A percentile compares a stretch with the other conserved stretches of the same genome.
These are phyloP conservation scores for Pollenia griseotomentosa DNA, from an alignment of 2,888 invertebrate genomes.

Conservation along the genomic window DNA sequence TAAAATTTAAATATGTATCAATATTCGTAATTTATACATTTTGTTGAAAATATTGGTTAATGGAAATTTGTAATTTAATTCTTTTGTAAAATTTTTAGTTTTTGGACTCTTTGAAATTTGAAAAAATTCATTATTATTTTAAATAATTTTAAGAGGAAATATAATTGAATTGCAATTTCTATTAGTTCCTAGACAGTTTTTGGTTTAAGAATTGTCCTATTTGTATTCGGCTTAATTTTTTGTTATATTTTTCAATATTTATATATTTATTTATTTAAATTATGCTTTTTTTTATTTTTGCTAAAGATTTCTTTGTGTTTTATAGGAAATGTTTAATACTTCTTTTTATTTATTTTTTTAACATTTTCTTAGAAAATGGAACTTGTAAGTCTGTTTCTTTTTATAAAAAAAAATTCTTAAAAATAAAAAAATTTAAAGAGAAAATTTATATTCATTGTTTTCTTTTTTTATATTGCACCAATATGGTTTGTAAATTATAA, in stretches of 20 bases:
- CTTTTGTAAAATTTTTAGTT: background rate
- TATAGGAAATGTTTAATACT: background rate
- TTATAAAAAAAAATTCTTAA: constrained; percentile 18
- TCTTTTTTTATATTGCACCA: constrained; percentile 6
- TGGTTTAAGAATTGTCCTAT: background rate
- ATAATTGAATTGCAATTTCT: background rate
- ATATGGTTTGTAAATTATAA: constrained; percentile 26
- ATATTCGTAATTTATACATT: background rate
- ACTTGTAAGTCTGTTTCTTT: background rate
- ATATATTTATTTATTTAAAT: background rate
- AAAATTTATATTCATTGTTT: background rate
- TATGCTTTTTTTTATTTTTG: constrained; percentile 11
- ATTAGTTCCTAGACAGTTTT: background rate
- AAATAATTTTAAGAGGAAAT: background rate
- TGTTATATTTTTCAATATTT: background rate
- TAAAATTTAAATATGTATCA: too few relatives aligned
- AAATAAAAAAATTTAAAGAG: constrained; percentile 11
- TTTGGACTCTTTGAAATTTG: background rate
- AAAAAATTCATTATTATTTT: background rate
- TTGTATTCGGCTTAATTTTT: background rate
- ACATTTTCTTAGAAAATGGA: constrained; percentile 14
- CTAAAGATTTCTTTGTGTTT: background rate
- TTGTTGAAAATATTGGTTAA: background rate
- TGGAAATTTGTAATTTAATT: background rate
- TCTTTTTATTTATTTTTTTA: background rate